Conservation (phyloP, 2,797 vertebrate genomes). For the Cuculus canorus region DNA sequence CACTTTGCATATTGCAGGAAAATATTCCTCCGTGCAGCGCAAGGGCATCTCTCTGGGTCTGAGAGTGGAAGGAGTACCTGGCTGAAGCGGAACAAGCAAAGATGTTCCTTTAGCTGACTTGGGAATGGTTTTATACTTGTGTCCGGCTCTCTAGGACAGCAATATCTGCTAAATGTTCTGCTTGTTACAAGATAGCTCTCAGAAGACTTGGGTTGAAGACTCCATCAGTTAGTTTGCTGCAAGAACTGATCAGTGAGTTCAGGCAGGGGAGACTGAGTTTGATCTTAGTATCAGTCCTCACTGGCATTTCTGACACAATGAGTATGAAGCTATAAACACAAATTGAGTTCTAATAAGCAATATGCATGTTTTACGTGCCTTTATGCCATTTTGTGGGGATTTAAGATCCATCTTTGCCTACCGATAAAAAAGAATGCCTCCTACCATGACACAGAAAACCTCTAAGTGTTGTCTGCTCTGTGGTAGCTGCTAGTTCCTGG, state of each 20-base stretch:
- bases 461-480: background rate
- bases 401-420: background rate
- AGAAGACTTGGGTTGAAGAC: no score
- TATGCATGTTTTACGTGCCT: background rate
- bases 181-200: no score
- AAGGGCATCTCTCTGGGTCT: background rate
- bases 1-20: background rate
- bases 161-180: no score
- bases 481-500: background rate
- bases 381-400: background rate
- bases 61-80: background rate
- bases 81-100: background rate
- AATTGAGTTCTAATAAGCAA: background rate
- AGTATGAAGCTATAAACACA: background rate
- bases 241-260: background rate
- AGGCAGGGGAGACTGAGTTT: background rate
- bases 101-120: background rate
- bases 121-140: background rate
- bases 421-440: background rate
- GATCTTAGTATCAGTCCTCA: background rate
- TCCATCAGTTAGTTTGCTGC: no score
- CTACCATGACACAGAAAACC: background rate
- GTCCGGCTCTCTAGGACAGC: background rate
- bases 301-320: background rate
- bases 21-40: background rate